phyloP scores from a whole-genome alignment of 2,113 vertebrate genomes.

The Python bivittatus region DNA sequence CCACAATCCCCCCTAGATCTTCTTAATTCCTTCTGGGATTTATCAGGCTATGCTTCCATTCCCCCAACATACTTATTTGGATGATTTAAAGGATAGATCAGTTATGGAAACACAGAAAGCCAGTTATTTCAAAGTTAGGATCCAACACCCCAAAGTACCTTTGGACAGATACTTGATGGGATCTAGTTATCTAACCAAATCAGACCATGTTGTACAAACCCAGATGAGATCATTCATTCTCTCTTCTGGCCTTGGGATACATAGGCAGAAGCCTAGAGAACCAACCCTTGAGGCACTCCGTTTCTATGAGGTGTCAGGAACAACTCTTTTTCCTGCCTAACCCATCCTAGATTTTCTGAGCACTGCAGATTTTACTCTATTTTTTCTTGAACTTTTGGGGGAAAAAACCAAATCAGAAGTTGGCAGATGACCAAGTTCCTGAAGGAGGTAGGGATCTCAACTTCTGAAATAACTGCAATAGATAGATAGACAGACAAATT shows the following conservation, averaged over 20 bases:
- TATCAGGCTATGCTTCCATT: not conserved
- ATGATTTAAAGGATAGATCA: not conserved
- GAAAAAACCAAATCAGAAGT: not conserved
- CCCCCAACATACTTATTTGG: not conserved
- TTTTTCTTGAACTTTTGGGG: not conserved
- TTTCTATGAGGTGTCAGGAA: not conserved
- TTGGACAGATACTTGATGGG: not conserved
- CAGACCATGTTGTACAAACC: not conserved
- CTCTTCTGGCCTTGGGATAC: not conserved
- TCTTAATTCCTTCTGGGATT: not conserved
- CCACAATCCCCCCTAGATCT: not conserved
- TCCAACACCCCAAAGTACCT: not conserved
- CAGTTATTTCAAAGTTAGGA: not conserved
- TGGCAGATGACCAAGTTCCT: not conserved
- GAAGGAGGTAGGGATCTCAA: not conserved
- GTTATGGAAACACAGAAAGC: not conserved
- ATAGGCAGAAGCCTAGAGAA: not conserved
- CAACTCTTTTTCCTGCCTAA: not conserved
- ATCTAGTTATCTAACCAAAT: not conserved
- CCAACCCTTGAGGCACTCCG: not conserved
- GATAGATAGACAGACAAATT: no score
- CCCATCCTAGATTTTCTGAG: not conserved
- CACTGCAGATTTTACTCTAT: not conserved
- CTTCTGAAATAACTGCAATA: not conserved
- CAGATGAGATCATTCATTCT: not conserved